phyloP scores from a whole-genome alignment of 2,888 invertebrate genomes.

The Pollenia labialis region DNA sequence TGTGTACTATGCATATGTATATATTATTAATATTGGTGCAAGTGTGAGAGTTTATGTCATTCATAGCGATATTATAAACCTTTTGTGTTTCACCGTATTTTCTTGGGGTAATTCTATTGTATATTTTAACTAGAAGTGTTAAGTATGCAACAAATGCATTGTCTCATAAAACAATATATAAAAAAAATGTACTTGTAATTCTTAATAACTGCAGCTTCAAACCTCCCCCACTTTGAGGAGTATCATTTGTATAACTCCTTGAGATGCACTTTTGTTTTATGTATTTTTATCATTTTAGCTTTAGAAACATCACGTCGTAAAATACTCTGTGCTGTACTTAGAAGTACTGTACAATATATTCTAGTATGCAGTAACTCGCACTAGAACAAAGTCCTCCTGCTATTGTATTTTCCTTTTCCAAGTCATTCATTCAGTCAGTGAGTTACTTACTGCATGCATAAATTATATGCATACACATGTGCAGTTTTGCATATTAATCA shows the following conservation, averaged over 20 bases:
- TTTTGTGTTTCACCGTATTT: slow-evolving; percentile 46
- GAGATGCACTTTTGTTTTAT: slow-evolving; percentile 60
- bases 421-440: background rate
- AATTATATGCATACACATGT: slow-evolving; percentile 72
- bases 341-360: slow-evolving; percentile 29
- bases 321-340: background rate
- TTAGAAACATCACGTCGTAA: slow-evolving; percentile 33
- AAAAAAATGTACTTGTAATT: background rate
- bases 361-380: slow-evolving; percentile 42
- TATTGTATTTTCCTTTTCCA: slow-evolving; percentile 17
- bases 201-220: background rate
- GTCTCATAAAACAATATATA: slow-evolving; percentile 54
- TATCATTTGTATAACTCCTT: slow-evolving; percentile 35
- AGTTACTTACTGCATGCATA: slow-evolving; percentile 54
- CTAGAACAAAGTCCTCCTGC: slow-evolving; percentile 41
- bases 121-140: background rate
- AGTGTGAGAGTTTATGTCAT: slow-evolving; percentile 62
- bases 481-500: slow-evolving; percentile 75
- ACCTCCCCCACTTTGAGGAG: background rate
- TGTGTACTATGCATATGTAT: background rate
- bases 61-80: slow-evolving; percentile 40
- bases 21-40: background rate
- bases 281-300: slow-evolving; percentile 38
- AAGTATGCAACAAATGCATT: slow-evolving; percentile 51
- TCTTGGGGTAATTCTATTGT: background rate